phyloP scores from a whole-genome alignment of 2,797 vertebrate genomes.

The Molossus molossus region DNA sequence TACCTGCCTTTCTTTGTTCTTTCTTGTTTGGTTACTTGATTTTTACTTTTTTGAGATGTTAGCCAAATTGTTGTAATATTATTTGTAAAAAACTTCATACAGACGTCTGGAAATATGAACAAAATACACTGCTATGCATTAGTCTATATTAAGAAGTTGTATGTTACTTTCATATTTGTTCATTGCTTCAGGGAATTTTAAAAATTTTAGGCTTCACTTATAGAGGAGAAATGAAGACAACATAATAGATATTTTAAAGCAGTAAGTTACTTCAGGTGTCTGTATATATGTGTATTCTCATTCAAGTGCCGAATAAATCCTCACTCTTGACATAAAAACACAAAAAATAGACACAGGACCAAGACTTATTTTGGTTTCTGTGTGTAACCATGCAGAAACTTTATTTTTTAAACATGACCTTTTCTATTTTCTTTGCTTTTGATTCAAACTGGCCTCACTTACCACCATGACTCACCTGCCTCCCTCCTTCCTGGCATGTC shows the following conservation, averaged over 20 bases:
- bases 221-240: neutral
- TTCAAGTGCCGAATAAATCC: conserved; percentile 17
- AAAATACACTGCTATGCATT: neutral
- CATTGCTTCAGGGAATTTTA: neutral
- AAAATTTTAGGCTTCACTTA: neutral
- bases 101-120: neutral
- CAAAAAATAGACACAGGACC: neutral
- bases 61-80: neutral
- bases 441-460: neutral
- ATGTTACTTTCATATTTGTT: neutral
- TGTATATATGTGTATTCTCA: neutral
- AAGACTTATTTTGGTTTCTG: neutral
- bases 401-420: neutral
- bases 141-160: neutral
- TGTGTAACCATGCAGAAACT: neutral
- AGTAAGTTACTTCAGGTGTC: neutral
- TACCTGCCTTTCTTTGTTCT: neutral
- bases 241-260: neutral
- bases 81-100: neutral
- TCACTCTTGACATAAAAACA: neutral
- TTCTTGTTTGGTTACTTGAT: neutral
- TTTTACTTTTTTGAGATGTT: neutral
- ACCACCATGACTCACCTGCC: neutral
- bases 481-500: neutral
- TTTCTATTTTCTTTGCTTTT: neutral